phyloP scores from a whole-genome alignment of 2,888 invertebrate genomes.

The Branchellion lobata region DNA sequence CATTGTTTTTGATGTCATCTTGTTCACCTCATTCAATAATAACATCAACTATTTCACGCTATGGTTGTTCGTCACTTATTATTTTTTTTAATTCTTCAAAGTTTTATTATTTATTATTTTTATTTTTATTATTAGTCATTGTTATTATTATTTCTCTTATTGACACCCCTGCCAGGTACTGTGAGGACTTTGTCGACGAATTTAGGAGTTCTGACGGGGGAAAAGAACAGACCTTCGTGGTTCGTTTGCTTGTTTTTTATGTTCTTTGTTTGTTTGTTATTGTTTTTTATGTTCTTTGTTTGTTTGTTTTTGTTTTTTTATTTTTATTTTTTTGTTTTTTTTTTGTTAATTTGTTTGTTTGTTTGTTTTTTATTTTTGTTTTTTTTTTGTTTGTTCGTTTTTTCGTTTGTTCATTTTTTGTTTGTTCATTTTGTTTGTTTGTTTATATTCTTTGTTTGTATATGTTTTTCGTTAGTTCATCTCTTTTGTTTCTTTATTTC shows the following conservation, averaged over 20 bases:
- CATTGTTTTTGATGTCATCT: too few species aligned
- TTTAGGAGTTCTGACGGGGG: slow-evolving; percentile 14
- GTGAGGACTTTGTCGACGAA: slow-evolving; percentile 38
- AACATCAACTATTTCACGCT: too few species aligned
- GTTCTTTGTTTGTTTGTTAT: not conserved
- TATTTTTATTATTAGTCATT: not conserved
- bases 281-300: not conserved
- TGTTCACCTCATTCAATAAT: too few species aligned
- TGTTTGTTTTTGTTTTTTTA: not conserved
- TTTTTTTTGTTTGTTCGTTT: too few species aligned
- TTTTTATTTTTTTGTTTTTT: not conserved
- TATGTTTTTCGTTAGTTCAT: not conserved
- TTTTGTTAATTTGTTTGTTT: not conserved
- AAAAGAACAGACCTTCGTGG: slow-evolving; percentile 25
- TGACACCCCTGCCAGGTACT: not conserved
- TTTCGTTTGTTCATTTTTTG: not conserved
- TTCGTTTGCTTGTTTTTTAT: slow-evolving; percentile 3
- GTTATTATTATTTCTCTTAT: not conserved
- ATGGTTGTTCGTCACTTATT: too few species aligned
- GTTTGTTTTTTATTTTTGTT: too few species aligned
- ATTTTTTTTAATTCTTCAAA: too few species aligned
- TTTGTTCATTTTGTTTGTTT: not conserved
- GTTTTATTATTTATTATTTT: not conserved
- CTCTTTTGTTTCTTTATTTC: too few species aligned
- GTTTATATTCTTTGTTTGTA: not conserved